Base-by-base conservation (phyloP, 2,797 vertebrate genomes). In the Anguilla megastoma region DNA sequence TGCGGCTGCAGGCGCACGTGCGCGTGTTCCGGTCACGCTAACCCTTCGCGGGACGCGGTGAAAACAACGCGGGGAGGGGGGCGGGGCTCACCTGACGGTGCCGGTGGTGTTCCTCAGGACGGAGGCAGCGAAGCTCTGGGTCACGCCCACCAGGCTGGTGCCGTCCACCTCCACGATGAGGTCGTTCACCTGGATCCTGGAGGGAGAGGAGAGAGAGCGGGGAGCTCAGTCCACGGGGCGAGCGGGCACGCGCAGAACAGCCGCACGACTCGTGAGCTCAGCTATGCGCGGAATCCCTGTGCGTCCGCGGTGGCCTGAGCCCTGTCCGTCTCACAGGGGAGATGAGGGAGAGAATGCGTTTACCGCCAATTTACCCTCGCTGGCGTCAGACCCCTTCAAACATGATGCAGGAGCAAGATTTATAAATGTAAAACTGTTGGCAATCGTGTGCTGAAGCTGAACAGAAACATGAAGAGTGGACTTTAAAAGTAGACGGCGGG, bases 91-190 rank as follows among this genome's bases (percentile, higher is more conserved):
- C 98, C 96, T 97, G 93, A 99, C 98, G 0, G 95, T 96, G 88
- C 98, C 98, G 69, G 97, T 97, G 92, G 98, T 99, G 93, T 99
- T 99, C 91, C 98, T 96, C 90, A 99, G 96, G 92, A 99, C 98
- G 0, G 98, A 98, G 16, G 98, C 98, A 0, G 98, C 98, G 0
- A 99, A 98, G 92, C 96, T 98, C 95, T 99, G 98, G 2, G 98
- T 99, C 88, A 99, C 98, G 0, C 98, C 98, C 56, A 99, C 98
- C 94, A 99, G 94, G 89, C 98, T 99, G 86, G 97, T 98, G 71
- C 98, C 98, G 0, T 99, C 98, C 18, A 99, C 98, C 93, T 99
- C 98, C 90, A 99, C 98, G 0, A 99, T 97, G 66, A 99, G 96
- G 30, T 99, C 98, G 0, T 99, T 99, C 90, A 99, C 98, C 95